phyloP scores from a whole-genome alignment of 2,797 vertebrate genomes.

The Psittacula echo region DNA sequence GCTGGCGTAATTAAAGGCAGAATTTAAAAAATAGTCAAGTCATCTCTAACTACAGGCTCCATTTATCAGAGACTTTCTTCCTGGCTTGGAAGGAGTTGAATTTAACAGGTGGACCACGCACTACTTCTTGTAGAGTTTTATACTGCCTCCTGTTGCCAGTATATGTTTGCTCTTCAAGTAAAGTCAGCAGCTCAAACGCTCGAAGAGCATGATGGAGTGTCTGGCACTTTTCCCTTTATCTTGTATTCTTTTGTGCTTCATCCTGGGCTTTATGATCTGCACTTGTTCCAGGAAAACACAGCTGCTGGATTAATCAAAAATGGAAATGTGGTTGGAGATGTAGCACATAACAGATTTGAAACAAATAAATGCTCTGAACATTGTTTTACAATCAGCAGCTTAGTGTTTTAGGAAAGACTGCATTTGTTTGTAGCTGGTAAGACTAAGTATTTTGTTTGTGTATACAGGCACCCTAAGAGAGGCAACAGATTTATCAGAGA shows the following conservation, averaged over 20 bases:
- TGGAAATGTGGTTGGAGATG: slow-evolving; percentile 32
- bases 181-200: background rate
- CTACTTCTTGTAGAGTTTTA: background rate
- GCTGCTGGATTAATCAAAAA: slow-evolving; percentile 64
- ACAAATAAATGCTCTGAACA: background rate
- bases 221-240: slow-evolving; percentile 29
- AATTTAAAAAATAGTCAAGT: background rate
- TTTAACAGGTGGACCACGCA: background rate
- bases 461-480: background rate
- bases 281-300: slow-evolving; percentile 54
- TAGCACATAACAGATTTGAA: background rate
- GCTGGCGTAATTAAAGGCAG: background rate
- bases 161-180: background rate
- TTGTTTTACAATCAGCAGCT: slow-evolving; percentile 15
- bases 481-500: background rate
- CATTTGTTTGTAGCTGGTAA: background rate
- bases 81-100: background rate
- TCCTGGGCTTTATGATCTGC: slow-evolving; percentile 24
- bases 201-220: background rate
- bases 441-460: background rate
- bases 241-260: slow-evolving; percentile 19
- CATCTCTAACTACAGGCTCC: background rate
- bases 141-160: background rate
- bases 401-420: background rate
- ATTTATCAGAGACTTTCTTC: background rate